phyloP scores from a whole-genome alignment of 1,140 invertebrate species.

The Diachasmimorpha longicaudata region DNA sequence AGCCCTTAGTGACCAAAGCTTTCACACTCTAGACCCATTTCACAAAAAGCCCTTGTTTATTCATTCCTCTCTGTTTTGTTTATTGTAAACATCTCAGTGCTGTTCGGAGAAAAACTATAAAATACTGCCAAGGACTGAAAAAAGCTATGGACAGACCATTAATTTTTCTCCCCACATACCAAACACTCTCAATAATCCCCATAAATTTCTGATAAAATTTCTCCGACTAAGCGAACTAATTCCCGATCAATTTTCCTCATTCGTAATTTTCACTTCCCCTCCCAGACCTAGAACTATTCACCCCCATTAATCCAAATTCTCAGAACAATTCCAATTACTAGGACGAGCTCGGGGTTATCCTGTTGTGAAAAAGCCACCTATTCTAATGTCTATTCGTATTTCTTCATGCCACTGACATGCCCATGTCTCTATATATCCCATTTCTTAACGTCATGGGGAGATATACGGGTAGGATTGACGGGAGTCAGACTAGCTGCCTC shows the following conservation, averaged over 20 bases:
- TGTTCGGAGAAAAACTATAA: too few species aligned
- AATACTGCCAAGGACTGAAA: too few species aligned
- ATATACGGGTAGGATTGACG: not conserved
- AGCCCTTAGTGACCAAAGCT: too few species aligned
- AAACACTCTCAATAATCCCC: too few species aligned
- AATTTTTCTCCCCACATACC: too few species aligned
- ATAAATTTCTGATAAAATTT: too few species aligned
- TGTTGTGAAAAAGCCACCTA: not conserved
- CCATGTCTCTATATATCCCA: not conserved
- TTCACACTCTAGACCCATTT: too few species aligned
- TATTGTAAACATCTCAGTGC: too few species aligned
- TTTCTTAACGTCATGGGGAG: not conserved
- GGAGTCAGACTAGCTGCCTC: not conserved
- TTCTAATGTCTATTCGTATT: not conserved
- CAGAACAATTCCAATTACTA: constrained; percentile 28
- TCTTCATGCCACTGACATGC: not conserved
- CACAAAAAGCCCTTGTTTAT: too few species aligned
- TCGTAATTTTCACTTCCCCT: not conserved
- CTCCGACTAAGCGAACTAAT: too few species aligned
- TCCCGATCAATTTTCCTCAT: not conserved
- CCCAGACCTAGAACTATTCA: not conserved
- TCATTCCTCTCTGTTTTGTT: too few species aligned
- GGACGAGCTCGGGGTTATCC: not conserved
- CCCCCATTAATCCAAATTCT: constrained; percentile 25
- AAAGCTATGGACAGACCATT: too few species aligned